A percentile compares a stretch with the other conserved stretches of the same genome.
Conservation (phyloP, 2,797 vertebrate species). For the Anguilla pacifica region DNA sequence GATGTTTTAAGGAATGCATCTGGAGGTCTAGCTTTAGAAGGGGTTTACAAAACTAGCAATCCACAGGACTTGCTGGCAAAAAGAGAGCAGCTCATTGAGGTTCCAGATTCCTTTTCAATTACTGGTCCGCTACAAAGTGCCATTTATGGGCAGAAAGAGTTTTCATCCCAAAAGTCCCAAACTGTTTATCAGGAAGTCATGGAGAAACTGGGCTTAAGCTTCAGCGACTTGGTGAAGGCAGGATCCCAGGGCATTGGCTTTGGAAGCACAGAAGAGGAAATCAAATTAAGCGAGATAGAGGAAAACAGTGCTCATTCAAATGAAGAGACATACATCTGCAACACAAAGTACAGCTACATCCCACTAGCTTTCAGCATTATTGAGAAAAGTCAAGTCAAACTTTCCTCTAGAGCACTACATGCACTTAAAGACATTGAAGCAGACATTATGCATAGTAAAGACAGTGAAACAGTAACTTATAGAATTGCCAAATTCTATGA, state of each 20-base stretch:
- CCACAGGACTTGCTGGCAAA: constrained; percentile 37
- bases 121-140: not conserved
- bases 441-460: constrained; percentile 16
- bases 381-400: constrained; percentile 15
- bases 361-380: constrained; percentile 20
- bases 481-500: constrained; percentile 45
- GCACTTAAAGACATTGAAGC: constrained; percentile 21
- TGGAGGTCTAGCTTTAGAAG: constrained; percentile 62
- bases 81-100: constrained; percentile 56
- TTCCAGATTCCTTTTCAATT: constrained; percentile 47
- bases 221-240: constrained; percentile 19
- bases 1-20: constrained; percentile 60
- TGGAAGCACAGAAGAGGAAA: constrained; percentile 6
- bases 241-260: not conserved
- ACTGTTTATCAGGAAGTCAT: constrained; percentile 18
- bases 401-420: not conserved
- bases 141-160: constrained; percentile 17
- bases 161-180: constrained; percentile 36
- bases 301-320: not conserved
- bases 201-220: constrained; percentile 39
- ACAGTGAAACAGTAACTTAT: not conserved
- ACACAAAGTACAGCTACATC: constrained; percentile 25
- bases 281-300: not conserved
- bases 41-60: constrained; percentile 58
- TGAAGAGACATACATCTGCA: constrained; percentile 1